Evolutionary conservation across 2,113 vertebrate genomes (phyloP).

Genomic region (Epinephelus cyanopodus): DNA sequence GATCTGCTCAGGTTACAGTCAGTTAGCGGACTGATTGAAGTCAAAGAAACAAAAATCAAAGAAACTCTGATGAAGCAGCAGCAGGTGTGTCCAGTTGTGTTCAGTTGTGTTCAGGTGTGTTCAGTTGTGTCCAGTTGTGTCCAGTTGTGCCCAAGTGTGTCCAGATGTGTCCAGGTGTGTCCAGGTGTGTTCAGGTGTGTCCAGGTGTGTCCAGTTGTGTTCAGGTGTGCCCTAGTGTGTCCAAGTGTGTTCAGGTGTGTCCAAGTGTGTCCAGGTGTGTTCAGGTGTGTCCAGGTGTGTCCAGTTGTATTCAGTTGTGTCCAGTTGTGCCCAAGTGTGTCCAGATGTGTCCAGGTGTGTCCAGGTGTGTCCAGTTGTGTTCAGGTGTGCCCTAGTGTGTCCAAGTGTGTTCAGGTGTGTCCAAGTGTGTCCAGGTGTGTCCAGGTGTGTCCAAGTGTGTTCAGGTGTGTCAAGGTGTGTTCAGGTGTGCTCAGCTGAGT

Average conservation of each 20-base stretch:
- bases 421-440: constrained; percentile 4
- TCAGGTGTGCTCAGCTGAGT: constrained; percentile 3
- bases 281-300: constrained; percentile 4
- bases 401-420: too few relatives aligned
- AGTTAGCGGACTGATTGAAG: too few relatives aligned
- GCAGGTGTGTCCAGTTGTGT: neutral
- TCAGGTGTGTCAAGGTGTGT: neutral
- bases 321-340: neutral
- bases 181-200: neutral
- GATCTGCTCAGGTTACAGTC: neutral
- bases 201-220: neutral
- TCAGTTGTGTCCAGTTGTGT: neutral
- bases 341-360: neutral
- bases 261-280: neutral
- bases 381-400: too few relatives aligned
- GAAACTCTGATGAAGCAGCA: too few relatives aligned
- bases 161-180: constrained; percentile 3
- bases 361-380: constrained; percentile 5
- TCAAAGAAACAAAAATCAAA: too few relatives aligned
- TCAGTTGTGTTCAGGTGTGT: constrained; percentile 5
- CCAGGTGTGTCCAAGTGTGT: neutral
- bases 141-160: neutral
- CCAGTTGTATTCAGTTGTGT: neutral
- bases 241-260: neutral
- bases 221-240: constrained; percentile 2